These are phyloP conservation scores for Heliconius charithonia DNA, from an alignment of 2,888 invertebrate species.

Conservation along the genomic window DNA sequence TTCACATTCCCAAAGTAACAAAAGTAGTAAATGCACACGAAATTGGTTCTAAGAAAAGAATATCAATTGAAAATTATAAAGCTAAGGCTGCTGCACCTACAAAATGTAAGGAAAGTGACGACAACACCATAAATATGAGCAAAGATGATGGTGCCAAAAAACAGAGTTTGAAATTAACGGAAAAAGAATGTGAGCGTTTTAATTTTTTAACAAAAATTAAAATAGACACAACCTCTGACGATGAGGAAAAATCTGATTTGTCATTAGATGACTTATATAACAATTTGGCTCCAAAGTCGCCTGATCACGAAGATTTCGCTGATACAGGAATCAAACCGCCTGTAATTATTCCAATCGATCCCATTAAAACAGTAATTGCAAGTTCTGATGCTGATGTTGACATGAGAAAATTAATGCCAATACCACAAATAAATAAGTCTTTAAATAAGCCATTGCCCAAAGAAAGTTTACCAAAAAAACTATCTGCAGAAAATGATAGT, in stretches of 20 bases:
- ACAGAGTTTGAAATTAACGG: conserved; percentile 75
- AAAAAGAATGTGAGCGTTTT: conserved; percentile 79
- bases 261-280: conserved; percentile 59
- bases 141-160: conserved; percentile 65
- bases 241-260: conserved; percentile 54
- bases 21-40: conserved; percentile 70
- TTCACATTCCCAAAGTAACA: conserved; percentile 75
- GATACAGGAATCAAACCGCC: conserved; percentile 58
- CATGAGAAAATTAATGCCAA: conserved; percentile 64
- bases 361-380: conserved; percentile 57
- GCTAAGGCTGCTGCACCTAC: conserved; percentile 59
- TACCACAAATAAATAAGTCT: conserved; percentile 46
- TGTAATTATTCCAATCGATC: conserved; percentile 74
- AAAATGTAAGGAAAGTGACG: conserved; percentile 50
- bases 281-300: conserved; percentile 73
- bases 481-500: conserved; percentile 28
- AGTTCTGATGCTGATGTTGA: conserved; percentile 64
- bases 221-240: conserved; percentile 66
- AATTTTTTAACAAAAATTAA: conserved; percentile 65
- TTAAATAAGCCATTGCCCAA: not conserved
- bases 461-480: conserved; percentile 26
- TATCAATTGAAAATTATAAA: conserved; percentile 80
- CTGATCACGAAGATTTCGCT: conserved; percentile 62
- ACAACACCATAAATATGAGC: conserved; percentile 43
- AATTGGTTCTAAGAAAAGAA: conserved; percentile 71